Evolutionary conservation across 2,113 vertebrate genomes (phyloP).

Genomic region (Phyllopteryx taeniolatus): DNA sequence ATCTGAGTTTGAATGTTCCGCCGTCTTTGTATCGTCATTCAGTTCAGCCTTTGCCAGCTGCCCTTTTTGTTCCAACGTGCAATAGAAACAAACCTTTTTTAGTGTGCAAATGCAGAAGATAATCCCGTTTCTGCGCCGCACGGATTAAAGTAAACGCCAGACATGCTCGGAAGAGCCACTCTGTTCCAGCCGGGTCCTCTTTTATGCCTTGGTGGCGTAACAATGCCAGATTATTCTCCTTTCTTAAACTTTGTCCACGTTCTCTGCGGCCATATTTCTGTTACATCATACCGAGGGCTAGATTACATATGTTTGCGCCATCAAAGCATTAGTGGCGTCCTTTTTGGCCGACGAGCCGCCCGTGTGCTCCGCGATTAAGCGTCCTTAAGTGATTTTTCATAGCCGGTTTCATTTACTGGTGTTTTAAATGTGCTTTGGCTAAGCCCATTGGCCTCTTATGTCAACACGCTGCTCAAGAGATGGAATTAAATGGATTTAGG

Average conservation of each 20-base stretch:
- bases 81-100: not conserved
- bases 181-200: slow-evolving; percentile 21
- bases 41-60: slow-evolving; percentile 4
- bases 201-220: slow-evolving; percentile 27
- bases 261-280: slow-evolving; percentile 7
- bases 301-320: slow-evolving; percentile 66
- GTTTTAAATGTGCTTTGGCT: slow-evolving; percentile 70
- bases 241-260: slow-evolving; percentile 27
- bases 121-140: slow-evolving; percentile 44
- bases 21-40: not conserved
- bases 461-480: slow-evolving; percentile 73
- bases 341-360: slow-evolving; percentile 47
- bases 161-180: slow-evolving; percentile 10
- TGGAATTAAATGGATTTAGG: slow-evolving; percentile 73
- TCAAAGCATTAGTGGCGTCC: slow-evolving; percentile 56
- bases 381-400: slow-evolving; percentile 73
- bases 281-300: slow-evolving; percentile 58
- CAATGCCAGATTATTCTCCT: slow-evolving; percentile 23
- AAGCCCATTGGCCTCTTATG: slow-evolving; percentile 73
- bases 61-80: not conserved
- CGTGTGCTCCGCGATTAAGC: slow-evolving; percentile 64
- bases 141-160: slow-evolving; percentile 11
- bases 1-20: not conserved
- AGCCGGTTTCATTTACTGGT: slow-evolving; percentile 65
- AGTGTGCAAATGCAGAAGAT: slow-evolving; percentile 24